phyloP scores from a whole-genome alignment of 2,888 invertebrate species.

The Conchocele bisecta region DNA sequence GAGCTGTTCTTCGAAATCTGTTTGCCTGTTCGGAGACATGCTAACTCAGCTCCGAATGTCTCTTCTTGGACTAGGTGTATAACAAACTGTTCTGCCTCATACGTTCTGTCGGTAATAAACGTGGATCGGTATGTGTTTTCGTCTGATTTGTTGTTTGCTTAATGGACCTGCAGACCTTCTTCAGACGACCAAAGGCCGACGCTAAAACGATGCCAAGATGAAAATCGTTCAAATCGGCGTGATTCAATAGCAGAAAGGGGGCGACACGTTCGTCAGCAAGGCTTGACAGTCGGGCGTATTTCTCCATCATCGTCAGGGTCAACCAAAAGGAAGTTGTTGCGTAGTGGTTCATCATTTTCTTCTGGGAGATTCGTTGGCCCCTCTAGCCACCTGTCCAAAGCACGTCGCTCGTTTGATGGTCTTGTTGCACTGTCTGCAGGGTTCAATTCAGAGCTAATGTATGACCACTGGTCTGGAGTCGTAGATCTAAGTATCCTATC shows the following conservation, averaged over 20 bases:
- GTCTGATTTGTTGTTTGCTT: too few relatives aligned
- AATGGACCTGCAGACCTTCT: too few relatives aligned
- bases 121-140: too few relatives aligned
- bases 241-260: background rate
- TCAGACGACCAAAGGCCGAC: too few relatives aligned
- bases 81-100: too few relatives aligned
- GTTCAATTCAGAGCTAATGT: conserved; percentile 40
- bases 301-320: conserved; percentile 31
- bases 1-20: too few relatives aligned
- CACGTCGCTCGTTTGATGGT: background rate
- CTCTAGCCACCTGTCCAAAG: conserved; percentile 43
- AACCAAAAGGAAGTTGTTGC: conserved; percentile 14
- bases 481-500: conserved; percentile 20
- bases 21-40: too few relatives aligned
- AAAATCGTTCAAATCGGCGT: conserved; percentile 38
- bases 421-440: conserved; percentile 53
- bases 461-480: conserved; percentile 51
- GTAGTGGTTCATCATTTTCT: background rate
- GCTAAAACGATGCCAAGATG: too few relatives aligned
- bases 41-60: too few relatives aligned
- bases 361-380: conserved; percentile 17
- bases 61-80: too few relatives aligned
- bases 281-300: conserved; percentile 20
- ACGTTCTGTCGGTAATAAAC: too few relatives aligned
- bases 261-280: background rate